Base-by-base conservation (phyloP, 2,888 invertebrate genomes). In the Pecten maximus region DNA sequence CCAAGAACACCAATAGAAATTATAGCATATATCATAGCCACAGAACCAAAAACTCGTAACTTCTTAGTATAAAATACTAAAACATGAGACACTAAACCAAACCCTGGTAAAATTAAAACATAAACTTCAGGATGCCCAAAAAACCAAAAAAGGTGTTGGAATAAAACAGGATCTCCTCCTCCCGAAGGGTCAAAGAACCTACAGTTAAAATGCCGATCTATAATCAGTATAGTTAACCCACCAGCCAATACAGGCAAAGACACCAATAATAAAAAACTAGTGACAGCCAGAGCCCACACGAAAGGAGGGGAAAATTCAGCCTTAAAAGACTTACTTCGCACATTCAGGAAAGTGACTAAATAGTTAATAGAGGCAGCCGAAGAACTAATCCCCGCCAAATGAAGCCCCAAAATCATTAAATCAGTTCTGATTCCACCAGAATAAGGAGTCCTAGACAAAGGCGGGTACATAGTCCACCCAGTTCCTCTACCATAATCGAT, bases 41-140 rank as follows among this genome's bases (percentile, higher is more conserved):
- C 94, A 0, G 97, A 96, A 0, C 98, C 98, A 97, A 98, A 98
- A 3, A 98, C 97, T 97, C 98, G 97, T 94, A 98, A 98, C 97
- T 98, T 98, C 12, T 98, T 91, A 50, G 94, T 93, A 74, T 94
- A 92, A 23, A 98, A 98, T 0, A 97, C 97, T 97, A 98, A 98
- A 97, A 98, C 98, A 96, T 98, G 98, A 0, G 98, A 98, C 96
- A 98, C 98, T 97, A 98, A 97, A 0, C 98, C 98, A 97, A 98
- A 98, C 97, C 98, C 98, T 0, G 98, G 98, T 95, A 98, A 96
- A 98, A 98, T 98, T 97, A 98, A 97, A 98, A 98, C 98, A 97
- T 98, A 98, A 92, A 98, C 98, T 98, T 98, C 98, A 16, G 98
- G 98, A 90, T 98, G 98, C 0, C 98, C 98, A 97, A 98, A 98